These are phyloP conservation scores for Coturnix japonica DNA, from an alignment of 2,113 vertebrate genomes.

Conservation along the genomic window DNA sequence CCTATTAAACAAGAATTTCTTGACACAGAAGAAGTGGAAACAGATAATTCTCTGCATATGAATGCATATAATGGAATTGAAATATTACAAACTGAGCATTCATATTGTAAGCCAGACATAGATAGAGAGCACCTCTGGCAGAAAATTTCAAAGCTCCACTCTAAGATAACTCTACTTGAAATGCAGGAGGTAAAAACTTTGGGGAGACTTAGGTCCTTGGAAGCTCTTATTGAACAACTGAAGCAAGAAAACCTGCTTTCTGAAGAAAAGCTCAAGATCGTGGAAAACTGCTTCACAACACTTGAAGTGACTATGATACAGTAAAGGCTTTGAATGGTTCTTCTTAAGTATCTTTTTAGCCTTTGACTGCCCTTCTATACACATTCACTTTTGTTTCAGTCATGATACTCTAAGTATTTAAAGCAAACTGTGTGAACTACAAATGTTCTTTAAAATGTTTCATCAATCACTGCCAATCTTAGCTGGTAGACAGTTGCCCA, in stretches of 20 bases:
- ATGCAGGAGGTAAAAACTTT: conserved; percentile 83
- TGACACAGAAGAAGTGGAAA: conserved; percentile 49
- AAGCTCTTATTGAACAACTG: conserved; percentile 79
- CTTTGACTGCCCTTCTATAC: background rate
- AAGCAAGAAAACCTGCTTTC: conserved; percentile 82
- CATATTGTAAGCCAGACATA: conserved; percentile 82
- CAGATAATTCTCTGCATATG: conserved; percentile 15
- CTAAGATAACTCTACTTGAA: conserved; percentile 85
- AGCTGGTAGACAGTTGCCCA: background rate
- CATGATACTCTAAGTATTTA: background rate
- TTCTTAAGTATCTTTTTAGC: background rate
- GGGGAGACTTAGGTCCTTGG: conserved; percentile 81
- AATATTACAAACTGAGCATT: conserved; percentile 82
- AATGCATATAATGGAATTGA: conserved; percentile 43
- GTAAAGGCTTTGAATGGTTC: conserved; percentile 38
- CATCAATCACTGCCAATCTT: background rate
- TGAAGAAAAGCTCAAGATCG: conserved; percentile 82
- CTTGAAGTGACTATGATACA: conserved; percentile 77
- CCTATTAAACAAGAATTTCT: conserved; percentile 52
- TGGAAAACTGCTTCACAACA: conserved; percentile 80
- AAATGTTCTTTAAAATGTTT: background rate
- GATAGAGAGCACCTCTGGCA: conserved; percentile 85
- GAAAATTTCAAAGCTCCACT: conserved; percentile 84
- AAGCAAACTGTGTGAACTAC: background rate
- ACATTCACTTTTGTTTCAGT: background rate